Evolutionary conservation across 2,113 vertebrate species (phyloP).

Genomic region (Microtus pennsylvanicus): DNA sequence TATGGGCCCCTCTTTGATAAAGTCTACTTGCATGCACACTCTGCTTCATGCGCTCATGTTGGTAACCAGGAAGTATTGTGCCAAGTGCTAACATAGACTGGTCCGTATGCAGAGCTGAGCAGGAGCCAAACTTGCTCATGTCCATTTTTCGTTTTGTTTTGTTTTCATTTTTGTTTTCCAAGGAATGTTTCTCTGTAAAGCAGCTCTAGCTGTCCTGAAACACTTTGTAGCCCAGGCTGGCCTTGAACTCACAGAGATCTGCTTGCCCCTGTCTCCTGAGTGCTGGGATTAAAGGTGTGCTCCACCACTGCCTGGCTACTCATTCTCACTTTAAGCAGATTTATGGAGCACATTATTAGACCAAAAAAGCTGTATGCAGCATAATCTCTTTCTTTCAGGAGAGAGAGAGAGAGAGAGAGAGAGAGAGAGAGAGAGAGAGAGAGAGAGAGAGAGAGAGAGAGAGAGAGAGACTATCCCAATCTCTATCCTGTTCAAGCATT

Average conservation of each 20-base stretch:
- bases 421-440: neutral
- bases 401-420: neutral
- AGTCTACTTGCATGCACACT: neutral
- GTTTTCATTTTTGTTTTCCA: neutral
- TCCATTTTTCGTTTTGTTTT: neutral
- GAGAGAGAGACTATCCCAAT: neutral
- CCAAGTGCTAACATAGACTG: neutral
- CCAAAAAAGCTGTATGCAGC: neutral
- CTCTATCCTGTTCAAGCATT: slow-evolving; percentile 14
- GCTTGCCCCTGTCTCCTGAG: neutral
- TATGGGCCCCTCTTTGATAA: neutral
- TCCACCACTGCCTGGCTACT: neutral
- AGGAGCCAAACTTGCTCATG: neutral
- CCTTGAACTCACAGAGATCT: neutral
- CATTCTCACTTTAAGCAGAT: neutral
- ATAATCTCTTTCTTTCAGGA: neutral
- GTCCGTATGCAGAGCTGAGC: neutral
- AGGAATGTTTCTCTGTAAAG: neutral
- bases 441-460: neutral
- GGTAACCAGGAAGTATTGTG: neutral
- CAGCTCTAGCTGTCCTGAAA: neutral
- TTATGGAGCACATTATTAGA: slow-evolving; percentile 27
- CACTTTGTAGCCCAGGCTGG: neutral
- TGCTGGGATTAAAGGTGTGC: neutral
- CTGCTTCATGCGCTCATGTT: no score